These are phyloP conservation scores for Ciconia stormi DNA, from an alignment of 2,113 vertebrate genomes.

Conservation along the genomic window DNA sequence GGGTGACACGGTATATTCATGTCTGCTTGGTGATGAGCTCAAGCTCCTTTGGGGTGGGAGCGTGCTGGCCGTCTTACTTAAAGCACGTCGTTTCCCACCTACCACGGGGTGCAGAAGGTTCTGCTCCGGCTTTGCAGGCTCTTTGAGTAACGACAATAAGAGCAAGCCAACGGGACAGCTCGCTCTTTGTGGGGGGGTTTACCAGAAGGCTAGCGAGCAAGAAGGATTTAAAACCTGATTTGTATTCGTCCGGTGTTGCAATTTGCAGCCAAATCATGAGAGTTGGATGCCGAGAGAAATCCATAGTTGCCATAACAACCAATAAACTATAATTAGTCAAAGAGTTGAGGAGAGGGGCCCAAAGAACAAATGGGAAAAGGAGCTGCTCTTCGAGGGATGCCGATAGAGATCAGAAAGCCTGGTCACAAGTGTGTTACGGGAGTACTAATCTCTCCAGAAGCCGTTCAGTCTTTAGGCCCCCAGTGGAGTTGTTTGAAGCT, in stretches of 20 bases:
- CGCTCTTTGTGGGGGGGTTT: background rate
- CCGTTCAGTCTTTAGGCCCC: background rate
- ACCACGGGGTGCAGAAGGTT: accelerated
- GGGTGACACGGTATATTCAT: accelerated
- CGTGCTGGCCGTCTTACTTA: background rate
- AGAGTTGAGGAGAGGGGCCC: slow-evolving; percentile 59
- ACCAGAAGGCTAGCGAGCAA: background rate
- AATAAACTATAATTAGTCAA: slow-evolving; percentile 74
- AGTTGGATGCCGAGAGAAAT: slow-evolving; percentile 49
- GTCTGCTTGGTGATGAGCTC: background rate
- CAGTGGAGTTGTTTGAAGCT: background rate
- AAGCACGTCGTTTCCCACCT: background rate
- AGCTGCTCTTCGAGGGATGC: slow-evolving; percentile 4
- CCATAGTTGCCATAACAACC: slow-evolving; percentile 76
- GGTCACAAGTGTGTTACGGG: background rate
- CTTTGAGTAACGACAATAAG: background rate
- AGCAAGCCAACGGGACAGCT: background rate
- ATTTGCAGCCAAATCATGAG: slow-evolving; percentile 53
- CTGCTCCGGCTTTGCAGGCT: background rate
- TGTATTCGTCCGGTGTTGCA: slow-evolving; percentile 41
- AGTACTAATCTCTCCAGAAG: slow-evolving; percentile 36
- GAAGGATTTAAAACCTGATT: background rate
- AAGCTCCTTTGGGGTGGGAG: background rate
- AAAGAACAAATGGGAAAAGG: slow-evolving; percentile 32
- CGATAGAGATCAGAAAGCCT: slow-evolving; percentile 15